Base-by-base conservation (phyloP, 1,140 invertebrate genomes). In the Leguminivora glycinivorella region DNA sequence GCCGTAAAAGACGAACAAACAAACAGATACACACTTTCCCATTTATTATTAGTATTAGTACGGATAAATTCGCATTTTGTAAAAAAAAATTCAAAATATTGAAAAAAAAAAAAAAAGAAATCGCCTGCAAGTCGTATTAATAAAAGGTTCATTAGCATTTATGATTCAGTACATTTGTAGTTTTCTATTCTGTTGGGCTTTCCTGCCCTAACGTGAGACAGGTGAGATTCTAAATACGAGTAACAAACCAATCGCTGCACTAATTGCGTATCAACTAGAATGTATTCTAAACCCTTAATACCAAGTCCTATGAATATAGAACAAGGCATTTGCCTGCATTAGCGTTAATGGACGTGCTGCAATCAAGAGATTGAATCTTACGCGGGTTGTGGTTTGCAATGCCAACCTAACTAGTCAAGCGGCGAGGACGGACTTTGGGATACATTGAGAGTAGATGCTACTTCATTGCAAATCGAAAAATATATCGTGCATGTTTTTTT, bases 351-450 rank as follows among this genome's bases (percentile, higher is more conserved):
- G 58, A 34, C 58, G 58, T 25, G 58, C 58, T 22, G 58, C n/a
- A 63, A 63, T 63, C 58, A 63, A 63, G 58, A 63, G 58, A 63
- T 63, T 63, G 58, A 63, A 63, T 63, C 58, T 63, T 63, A 63
- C 58, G 17, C 26, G 26, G n/a, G 58, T 29, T 17, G 58, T 63
- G 26, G 58, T 63, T 63, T 63, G 58, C 58, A 63, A 63, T 63
- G 58, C 58, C 34, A 63, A 63, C 58, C 58, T 34, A 63, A 31
- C 58, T 63, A 63, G 58, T 63, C 58, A 63, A 31, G 58, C 58
- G 25, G 25, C 14, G 14, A 31, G 26, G 58, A 63, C 34, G 58
- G 58, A 29, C 58, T 34, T 38, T 63, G 19, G 25, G 26, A 63
- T 29, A 63, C 58, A 24, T 0, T 10, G 12, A 2, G 25, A 63